These are phyloP conservation scores for Brachyhypopomus gauderio DNA, from an alignment of 2,113 vertebrate genomes.

Conservation along the genomic window DNA sequence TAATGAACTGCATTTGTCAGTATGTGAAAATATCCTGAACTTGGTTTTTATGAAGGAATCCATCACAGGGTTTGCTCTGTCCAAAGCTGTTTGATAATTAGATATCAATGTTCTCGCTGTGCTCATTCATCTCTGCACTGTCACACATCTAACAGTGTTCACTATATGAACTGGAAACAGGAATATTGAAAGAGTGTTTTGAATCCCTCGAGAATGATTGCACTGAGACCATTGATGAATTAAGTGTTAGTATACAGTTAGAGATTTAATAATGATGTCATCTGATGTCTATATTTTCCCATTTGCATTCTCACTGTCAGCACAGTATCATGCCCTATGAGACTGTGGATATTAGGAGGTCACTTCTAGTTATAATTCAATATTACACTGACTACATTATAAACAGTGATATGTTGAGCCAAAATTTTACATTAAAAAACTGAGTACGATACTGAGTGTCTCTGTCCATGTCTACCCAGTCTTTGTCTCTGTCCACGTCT, in stretches of 20 bases:
- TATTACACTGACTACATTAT: background rate
- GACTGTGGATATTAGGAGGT: background rate
- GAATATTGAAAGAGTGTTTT: background rate
- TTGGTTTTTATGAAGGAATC: background rate
- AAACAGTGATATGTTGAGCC: background rate
- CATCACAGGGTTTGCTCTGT: background rate
- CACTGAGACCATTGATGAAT: background rate
- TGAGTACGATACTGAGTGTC: conserved; percentile 37
- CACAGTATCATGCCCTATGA: too few relatives aligned
- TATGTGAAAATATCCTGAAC: background rate
- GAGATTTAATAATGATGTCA: background rate
- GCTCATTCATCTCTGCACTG: background rate
- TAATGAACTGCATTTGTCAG: conserved; percentile 9
- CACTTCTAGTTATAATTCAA: background rate
- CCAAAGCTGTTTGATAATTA: background rate
- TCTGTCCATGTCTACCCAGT: conserved; percentile 14
- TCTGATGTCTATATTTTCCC: background rate
- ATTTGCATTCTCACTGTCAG: background rate
- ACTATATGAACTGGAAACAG: background rate
- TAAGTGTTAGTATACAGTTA: background rate
- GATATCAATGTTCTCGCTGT: background rate
- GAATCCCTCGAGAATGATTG: background rate
- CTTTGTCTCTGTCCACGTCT: too few relatives aligned
- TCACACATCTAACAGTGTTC: background rate
- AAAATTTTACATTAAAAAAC: conserved; percentile 25